Conservation (phyloP, 2,888 invertebrate genomes). For the Eumerus sabulonum region DNA sequence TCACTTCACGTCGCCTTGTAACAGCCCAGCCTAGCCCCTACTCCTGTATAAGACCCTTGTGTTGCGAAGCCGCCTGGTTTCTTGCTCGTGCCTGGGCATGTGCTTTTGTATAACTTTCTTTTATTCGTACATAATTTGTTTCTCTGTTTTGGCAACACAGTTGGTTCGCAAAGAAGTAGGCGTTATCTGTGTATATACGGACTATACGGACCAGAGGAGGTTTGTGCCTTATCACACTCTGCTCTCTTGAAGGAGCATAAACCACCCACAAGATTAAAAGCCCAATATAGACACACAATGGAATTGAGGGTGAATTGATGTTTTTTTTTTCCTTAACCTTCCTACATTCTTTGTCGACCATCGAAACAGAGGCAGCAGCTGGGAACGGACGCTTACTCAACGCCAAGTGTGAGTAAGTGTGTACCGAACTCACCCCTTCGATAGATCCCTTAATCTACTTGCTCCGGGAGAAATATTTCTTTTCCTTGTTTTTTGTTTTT, state of each 20-base stretch:
- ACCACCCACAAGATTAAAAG: conserved; percentile 77
- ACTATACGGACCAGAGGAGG: not conserved
- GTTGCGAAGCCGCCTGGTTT: too few species aligned
- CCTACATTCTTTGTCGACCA: conserved; percentile 12
- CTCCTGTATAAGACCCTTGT: conserved; percentile 5
- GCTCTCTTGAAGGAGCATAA: conserved; percentile 65
- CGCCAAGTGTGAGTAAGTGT: conserved; percentile 21
- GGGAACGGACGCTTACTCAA: conserved; percentile 32
- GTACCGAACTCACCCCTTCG: conserved; percentile 49
- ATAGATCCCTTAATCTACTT: conserved; percentile 58
- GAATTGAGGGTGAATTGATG: conserved; percentile 73
- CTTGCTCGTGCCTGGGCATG: conserved; percentile 29
- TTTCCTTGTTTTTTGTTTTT: conserved; percentile 44
- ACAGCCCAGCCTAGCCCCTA: conserved; percentile 11
- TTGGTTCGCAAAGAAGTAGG: conserved; percentile 32
- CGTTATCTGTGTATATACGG: conserved; percentile 11
- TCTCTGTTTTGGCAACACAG: conserved; percentile 36
- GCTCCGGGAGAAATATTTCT: conserved; percentile 50
- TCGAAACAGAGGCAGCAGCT: conserved; percentile 47
- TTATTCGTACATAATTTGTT: conserved; percentile 65
- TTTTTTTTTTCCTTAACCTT: too few species aligned
- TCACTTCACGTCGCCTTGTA: conserved; percentile 33
- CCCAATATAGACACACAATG: conserved; percentile 76
- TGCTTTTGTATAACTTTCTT: conserved; percentile 64
- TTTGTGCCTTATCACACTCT: conserved; percentile 29